Evolutionary conservation across 2,113 vertebrate species (phyloP).

Genomic region (Xiphias gladius): DNA sequence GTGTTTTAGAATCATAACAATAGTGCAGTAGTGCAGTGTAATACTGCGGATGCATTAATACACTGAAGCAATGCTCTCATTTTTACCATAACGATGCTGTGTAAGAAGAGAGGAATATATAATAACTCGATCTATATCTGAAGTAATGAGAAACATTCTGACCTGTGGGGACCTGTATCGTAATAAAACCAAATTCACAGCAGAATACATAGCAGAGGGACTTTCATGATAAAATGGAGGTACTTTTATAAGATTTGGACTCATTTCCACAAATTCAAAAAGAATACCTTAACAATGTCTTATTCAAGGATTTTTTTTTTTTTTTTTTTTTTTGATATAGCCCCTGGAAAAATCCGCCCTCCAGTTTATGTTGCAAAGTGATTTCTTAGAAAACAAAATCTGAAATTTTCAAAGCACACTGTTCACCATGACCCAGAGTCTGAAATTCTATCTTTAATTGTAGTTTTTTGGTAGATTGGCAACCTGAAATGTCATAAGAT

Average conservation of each 20-base stretch:
- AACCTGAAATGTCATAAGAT: conserved; percentile 45
- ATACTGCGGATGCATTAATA: too few relatives aligned
- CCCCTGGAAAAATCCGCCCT: not conserved
- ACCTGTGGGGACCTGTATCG: not conserved
- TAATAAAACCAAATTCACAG: not conserved
- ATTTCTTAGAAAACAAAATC: not conserved
- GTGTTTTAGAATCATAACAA: conserved; percentile 36
- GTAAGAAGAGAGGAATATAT: conserved; percentile 14
- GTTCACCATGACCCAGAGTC: not conserved
- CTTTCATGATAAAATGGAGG: not conserved
- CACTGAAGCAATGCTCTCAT: conserved; percentile 39
- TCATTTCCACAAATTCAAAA: not conserved
- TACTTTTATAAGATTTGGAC: not conserved
- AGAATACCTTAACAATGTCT: not conserved
- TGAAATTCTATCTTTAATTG: not conserved
- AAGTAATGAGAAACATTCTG: not conserved
- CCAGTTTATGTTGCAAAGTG: not conserved
- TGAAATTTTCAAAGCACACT: not conserved
- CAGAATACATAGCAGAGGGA: not conserved
- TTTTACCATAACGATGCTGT: conserved; percentile 25
- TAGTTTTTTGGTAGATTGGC: conserved; percentile 11
- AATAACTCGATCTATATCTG: not conserved
- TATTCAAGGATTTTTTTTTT: not conserved
- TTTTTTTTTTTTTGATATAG: not conserved
- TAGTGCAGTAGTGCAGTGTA: too few relatives aligned